These are phyloP conservation scores for Lasiommata megera DNA, from an alignment of 2,888 invertebrate species.

Conservation along the genomic window DNA sequence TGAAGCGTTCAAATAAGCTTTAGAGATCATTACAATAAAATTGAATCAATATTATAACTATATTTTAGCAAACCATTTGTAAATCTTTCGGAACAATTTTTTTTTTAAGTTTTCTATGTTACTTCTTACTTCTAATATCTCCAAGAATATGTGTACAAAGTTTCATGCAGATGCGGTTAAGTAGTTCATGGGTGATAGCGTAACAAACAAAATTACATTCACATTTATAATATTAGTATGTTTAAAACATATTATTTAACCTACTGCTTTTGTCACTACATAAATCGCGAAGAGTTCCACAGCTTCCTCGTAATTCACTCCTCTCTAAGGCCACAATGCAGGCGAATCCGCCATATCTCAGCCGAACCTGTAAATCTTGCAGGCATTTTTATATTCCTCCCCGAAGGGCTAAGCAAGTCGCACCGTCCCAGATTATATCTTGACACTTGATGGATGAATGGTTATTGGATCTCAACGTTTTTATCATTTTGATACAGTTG, in stretches of 20 bases:
- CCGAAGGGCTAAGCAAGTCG: conserved; percentile 74
- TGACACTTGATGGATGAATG: conserved; percentile 90
- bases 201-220: no score
- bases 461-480: conserved; percentile 88
- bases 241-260: conserved; percentile 7
- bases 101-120: no score
- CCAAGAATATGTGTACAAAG: no score
- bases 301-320: conserved; percentile 35
- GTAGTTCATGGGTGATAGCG: no score
- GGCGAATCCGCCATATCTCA: conserved; percentile 71
- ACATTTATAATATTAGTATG: no score
- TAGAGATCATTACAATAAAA: no score
- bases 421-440: conserved; percentile 84
- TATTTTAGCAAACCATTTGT: no score
- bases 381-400: conserved; percentile 78
- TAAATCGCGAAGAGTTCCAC: conserved; percentile 23
- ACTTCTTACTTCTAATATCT: no score
- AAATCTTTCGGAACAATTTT: no score
- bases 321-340: conserved; percentile 54
- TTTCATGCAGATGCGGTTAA: no score
- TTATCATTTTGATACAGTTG: conserved; percentile 82
- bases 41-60: no score
- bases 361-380: conserved; percentile 77
- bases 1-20: no score
- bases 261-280: conserved; percentile 14